Conservation (phyloP, 2,888 invertebrate species). For the Monochamus alternatus region DNA sequence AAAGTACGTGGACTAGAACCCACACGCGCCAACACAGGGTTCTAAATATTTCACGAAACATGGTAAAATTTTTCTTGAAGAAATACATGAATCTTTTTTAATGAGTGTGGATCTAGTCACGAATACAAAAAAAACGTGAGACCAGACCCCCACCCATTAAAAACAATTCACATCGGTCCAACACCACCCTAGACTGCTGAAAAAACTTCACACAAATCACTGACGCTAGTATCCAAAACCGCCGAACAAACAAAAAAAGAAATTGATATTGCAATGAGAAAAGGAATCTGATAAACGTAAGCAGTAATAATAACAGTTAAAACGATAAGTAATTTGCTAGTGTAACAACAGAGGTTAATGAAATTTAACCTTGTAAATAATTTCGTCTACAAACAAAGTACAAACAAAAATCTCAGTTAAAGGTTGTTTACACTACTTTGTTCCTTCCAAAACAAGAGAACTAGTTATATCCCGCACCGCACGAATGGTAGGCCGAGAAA, state of each 20-base stretch:
- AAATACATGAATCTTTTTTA: slow-evolving; percentile 73
- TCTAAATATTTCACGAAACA: slow-evolving; percentile 29
- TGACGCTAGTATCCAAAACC: slow-evolving; percentile 47
- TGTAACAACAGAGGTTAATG: slow-evolving; percentile 55
- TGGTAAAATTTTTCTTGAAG: slow-evolving; percentile 22
- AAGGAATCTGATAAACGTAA: slow-evolving; percentile 35
- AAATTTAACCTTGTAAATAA: slow-evolving; percentile 58
- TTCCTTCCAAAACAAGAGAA: slow-evolving; percentile 45
- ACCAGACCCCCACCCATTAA: slow-evolving; percentile 83
- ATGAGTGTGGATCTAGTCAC: slow-evolving; percentile 95
- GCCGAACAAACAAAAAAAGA: slow-evolving; percentile 45
- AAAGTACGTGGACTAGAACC: slow-evolving; percentile 81
- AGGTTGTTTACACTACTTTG: slow-evolving; percentile 67
- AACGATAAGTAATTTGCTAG: slow-evolving; percentile 47
- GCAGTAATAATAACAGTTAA: slow-evolving; percentile 40
- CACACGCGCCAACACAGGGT: slow-evolving; percentile 84
- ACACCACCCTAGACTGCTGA: slow-evolving; percentile 26
- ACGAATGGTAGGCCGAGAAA: slow-evolving; percentile 50
- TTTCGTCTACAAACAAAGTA: slow-evolving; percentile 53
- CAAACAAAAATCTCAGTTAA: slow-evolving; percentile 52
- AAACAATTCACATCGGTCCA: slow-evolving; percentile 64
- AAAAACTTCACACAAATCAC: slow-evolving; percentile 40
- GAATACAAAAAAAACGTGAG: slow-evolving; percentile 73
- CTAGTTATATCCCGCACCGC: slow-evolving; percentile 45
- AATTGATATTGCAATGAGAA: slow-evolving; percentile 30